Evolutionary conservation across 2,113 vertebrate genomes (phyloP), one percentile per base, ranked within the genome.

Genomic region (Oophaga pumilio): DNA sequence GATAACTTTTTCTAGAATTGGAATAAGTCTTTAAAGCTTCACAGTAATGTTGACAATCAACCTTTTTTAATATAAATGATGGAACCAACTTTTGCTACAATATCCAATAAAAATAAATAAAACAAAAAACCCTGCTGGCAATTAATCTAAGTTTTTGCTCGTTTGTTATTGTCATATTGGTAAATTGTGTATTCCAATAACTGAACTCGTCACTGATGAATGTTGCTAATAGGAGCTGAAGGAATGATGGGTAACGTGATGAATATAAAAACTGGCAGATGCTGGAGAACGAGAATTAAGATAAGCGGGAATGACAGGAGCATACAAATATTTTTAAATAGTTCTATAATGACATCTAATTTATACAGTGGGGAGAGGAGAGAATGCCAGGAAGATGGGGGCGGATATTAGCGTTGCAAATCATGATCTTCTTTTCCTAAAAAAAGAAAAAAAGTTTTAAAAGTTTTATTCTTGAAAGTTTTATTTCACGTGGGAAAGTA

Each of bases 241-340:
- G n/a, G 43, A 76, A 64, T 62, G 69, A 76, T 82, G 81, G 59
- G 79, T 83, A 64, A 82, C 56, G 59, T 28, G 49, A 82, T 87
- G 43, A 82, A 64, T 76, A 57, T 53, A 76, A 87, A 74, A 81
- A 62, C 52, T 74, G 86, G 66, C 77, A 81, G 68, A 87, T 69
- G 69, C 66, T 8, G 20, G 79, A 50, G 71, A 50, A 57, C 53
- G 33, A 76, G 79, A 82, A 87, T 87, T 87, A 87, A 64, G 79
- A 62, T 76, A 87, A 87, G 52, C 86, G 13, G 86, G 62, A 59
- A 60, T 87, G 86, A 87, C 86, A 87, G 69, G n/a, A 82, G 60
- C 85, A 87, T 87, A 78, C 77, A 81, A 87, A 82, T 73, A 69
- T 76, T 82, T 52, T 76, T 28, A 76, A 76, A 87, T 87, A 80